phyloP scores from a whole-genome alignment of 2,797 vertebrate genomes.

The Setipinna tenuifilis region DNA sequence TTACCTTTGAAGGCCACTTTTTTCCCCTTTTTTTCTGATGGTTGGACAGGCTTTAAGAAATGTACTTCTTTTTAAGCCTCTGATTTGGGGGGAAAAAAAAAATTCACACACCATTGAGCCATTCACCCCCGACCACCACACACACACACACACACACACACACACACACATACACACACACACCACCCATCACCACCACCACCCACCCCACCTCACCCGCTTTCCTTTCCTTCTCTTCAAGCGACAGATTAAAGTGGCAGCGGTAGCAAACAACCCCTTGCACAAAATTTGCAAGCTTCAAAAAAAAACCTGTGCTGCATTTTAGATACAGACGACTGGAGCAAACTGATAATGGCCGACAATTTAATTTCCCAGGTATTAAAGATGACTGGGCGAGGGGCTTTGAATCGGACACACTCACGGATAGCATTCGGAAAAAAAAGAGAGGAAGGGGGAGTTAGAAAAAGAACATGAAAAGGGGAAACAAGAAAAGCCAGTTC shows the following conservation, averaged over 20 bases:
- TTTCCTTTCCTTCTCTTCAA: conserved; percentile 26
- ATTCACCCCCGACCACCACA: too few species aligned
- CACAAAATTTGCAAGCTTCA: conserved; percentile 63
- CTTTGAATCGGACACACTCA: conserved; percentile 69
- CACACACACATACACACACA: not conserved
- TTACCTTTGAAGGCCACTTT: conserved; percentile 55
- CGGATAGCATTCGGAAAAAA: conserved; percentile 61
- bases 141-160: not conserved
- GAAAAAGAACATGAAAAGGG: not conserved
- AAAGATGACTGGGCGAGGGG: conserved; percentile 66
- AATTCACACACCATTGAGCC: not conserved
- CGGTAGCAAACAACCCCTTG: conserved; percentile 60
- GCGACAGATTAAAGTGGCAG: conserved; percentile 58
- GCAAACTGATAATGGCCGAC: conserved; percentile 70
- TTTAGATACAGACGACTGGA: conserved; percentile 73
- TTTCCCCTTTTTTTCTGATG: conserved; percentile 59
- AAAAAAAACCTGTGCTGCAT: conserved; percentile 56
- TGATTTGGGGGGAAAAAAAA: conserved; percentile 49
- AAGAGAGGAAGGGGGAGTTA: not conserved
- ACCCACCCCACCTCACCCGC: not conserved
- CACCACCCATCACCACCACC: not conserved
- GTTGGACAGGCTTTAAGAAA: conserved; percentile 66
- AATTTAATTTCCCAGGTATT: conserved; percentile 75
- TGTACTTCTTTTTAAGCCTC: conserved; percentile 48
- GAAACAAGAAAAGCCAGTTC: not conserved